Evolutionary conservation across 2,888 invertebrate species (phyloP).

Genomic region (Deladenus siricidicola): DNA sequence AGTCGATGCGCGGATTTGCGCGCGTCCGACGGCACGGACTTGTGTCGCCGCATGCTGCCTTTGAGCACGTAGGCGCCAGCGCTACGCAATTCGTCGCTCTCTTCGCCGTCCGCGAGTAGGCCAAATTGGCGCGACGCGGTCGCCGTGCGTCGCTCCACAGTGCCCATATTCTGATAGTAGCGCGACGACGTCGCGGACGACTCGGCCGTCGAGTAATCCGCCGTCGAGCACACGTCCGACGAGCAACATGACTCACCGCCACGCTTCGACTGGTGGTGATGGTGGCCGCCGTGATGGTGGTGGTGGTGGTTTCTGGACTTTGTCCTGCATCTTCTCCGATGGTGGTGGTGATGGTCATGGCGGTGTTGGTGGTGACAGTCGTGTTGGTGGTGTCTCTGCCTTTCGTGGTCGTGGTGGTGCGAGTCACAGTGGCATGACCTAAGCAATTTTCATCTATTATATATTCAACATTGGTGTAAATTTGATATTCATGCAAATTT

Average conservation of each 20-base stretch:
- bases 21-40: neutral
- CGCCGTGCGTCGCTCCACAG: conserved; percentile 1
- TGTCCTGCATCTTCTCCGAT: conserved; percentile 2
- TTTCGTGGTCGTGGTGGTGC: neutral
- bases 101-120: neutral
- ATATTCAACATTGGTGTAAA: too few relatives aligned
- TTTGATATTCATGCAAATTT: too few relatives aligned
- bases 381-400: neutral
- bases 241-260: neutral
- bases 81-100: neutral
- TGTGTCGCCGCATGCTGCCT: neutral
- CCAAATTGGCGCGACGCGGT: neutral
- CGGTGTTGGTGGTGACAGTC: conserved; percentile 13
- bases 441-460: too few relatives aligned
- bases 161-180: neutral
- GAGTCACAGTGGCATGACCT: too few relatives aligned
- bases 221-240: neutral
- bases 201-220: neutral
- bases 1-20: neutral
- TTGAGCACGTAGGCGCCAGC: neutral
- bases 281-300: neutral
- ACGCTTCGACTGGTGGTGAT: neutral
- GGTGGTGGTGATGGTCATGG: conserved; percentile 13
- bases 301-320: neutral
- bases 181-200: neutral